Evolutionary conservation across 2,888 invertebrate species (phyloP).

Genomic region (Oligia strigilis): DNA sequence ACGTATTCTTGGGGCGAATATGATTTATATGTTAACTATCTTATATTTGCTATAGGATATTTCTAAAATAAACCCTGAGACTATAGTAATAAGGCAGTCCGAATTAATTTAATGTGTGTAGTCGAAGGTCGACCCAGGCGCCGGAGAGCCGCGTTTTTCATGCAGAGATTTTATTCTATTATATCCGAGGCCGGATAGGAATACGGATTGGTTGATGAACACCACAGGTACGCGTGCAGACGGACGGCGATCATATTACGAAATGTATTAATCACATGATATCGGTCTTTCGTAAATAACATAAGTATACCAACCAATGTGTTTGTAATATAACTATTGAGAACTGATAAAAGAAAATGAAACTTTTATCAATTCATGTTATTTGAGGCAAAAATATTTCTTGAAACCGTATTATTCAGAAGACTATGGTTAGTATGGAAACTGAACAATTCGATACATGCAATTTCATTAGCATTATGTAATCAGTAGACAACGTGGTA

Average conservation of each 20-base stretch:
- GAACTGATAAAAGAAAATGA: neutral
- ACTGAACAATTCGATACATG: neutral
- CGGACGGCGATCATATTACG: slow-evolving; percentile 51
- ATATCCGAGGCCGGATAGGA: slow-evolving; percentile 83
- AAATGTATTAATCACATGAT: slow-evolving; percentile 45
- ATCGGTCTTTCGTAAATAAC: slow-evolving; percentile 23
- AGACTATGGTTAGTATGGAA: neutral
- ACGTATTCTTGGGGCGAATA: slow-evolving; percentile 85
- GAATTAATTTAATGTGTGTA: slow-evolving; percentile 42
- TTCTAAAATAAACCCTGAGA: slow-evolving; percentile 67
- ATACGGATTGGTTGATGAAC: slow-evolving; percentile 76
- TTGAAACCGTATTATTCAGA: neutral
- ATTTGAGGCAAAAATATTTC: neutral
- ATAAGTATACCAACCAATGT: neutral
- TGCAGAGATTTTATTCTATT: slow-evolving; percentile 85
- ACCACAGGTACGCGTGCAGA: slow-evolving; percentile 62
- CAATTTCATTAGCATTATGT: neutral
- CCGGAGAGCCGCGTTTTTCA: slow-evolving; percentile 85
- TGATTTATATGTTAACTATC: slow-evolving; percentile 83
- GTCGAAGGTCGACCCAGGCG: slow-evolving; percentile 80
- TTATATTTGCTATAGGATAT: slow-evolving; percentile 25
- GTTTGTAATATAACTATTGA: no score
- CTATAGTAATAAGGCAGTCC: slow-evolving; percentile 59
- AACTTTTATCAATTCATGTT: neutral
- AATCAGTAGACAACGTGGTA: neutral